These are phyloP conservation scores for Paraplagusia blochii DNA, from an alignment of 2,113 vertebrate genomes.

Conservation along the genomic window DNA sequence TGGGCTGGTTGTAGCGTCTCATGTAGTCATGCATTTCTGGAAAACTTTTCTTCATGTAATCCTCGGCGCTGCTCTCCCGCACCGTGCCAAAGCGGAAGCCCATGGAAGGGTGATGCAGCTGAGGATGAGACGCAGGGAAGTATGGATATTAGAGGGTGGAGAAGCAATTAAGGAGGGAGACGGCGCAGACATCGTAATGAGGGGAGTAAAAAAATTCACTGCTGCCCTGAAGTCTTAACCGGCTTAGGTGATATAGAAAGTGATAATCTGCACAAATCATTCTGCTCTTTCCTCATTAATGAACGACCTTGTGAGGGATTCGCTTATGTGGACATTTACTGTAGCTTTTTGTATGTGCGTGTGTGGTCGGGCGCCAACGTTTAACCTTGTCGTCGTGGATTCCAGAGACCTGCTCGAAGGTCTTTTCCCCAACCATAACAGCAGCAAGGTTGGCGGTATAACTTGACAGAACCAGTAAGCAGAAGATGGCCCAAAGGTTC, in stretches of 20 bases:
- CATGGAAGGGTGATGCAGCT: slow-evolving; percentile 90
- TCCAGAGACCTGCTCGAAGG: slow-evolving; percentile 90
- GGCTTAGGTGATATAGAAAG: slow-evolving; percentile 23
- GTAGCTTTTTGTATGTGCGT: slow-evolving; percentile 13
- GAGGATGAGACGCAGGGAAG: slow-evolving; percentile 45
- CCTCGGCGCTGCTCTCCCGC: slow-evolving; percentile 93
- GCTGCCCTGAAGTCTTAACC: slow-evolving; percentile 22
- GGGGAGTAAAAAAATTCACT: slow-evolving; percentile 24
- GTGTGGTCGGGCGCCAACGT: neutral
- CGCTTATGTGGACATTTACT: slow-evolving; percentile 9
- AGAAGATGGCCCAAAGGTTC: slow-evolving; percentile 99
- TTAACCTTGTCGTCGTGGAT: slow-evolving; percentile 95
- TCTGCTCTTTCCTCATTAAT: slow-evolving; percentile 44
- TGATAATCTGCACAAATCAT: slow-evolving; percentile 50
- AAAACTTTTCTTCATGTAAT: slow-evolving; percentile 94
- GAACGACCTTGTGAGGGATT: slow-evolving; percentile 48
- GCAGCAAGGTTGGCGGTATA: slow-evolving; percentile 96
- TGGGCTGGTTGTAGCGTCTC: slow-evolving; percentile 85
- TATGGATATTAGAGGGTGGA: slow-evolving; percentile 63
- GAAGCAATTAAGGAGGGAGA: slow-evolving; percentile 59
- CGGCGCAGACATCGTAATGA: slow-evolving; percentile 13
- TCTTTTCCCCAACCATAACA: slow-evolving; percentile 97
- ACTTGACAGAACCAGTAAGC: slow-evolving; percentile 95
- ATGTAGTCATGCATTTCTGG: slow-evolving; percentile 90
- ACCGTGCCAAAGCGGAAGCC: slow-evolving; percentile 92